Conservation (phyloP, 2,113 vertebrate species). For the Herpetotheres cachinnans region DNA sequence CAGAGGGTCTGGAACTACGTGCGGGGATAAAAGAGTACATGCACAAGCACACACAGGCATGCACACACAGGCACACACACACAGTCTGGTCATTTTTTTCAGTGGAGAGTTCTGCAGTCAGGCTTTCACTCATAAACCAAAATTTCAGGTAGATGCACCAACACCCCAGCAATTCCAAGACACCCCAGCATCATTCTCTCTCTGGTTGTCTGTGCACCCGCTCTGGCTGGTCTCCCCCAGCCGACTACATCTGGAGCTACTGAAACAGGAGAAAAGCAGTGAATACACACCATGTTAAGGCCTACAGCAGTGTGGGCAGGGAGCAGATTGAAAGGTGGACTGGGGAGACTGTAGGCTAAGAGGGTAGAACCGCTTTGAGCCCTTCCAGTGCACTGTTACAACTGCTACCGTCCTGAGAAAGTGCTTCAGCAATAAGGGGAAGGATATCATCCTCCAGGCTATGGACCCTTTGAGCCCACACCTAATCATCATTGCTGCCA, state of each 20-base stretch:
- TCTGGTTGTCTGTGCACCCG: neutral
- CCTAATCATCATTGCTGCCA: neutral
- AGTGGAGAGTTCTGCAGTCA: neutral
- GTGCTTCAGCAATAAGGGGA: neutral
- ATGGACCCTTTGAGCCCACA: too few relatives aligned
- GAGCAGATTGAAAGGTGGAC: neutral
- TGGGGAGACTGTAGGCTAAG: neutral
- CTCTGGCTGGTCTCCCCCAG: too few relatives aligned
- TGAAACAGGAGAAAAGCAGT: neutral
- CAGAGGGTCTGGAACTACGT: neutral
- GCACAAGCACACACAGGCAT: neutral
- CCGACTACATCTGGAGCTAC: neutral
- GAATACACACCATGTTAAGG: too few relatives aligned
- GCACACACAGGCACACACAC: neutral
- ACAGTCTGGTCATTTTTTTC: rapidly evolving
- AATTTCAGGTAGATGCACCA: neutral
- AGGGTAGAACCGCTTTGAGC: neutral
- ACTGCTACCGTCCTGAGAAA: neutral
- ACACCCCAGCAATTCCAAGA: neutral
- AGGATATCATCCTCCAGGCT: neutral
- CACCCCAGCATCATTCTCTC: neutral
- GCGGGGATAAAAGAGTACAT: neutral
- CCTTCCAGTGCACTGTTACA: neutral
- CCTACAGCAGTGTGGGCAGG: neutral
- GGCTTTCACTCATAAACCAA: neutral